phyloP scores from a whole-genome alignment of 2,797 vertebrate genomes.

The Phalloptychus januarius region DNA sequence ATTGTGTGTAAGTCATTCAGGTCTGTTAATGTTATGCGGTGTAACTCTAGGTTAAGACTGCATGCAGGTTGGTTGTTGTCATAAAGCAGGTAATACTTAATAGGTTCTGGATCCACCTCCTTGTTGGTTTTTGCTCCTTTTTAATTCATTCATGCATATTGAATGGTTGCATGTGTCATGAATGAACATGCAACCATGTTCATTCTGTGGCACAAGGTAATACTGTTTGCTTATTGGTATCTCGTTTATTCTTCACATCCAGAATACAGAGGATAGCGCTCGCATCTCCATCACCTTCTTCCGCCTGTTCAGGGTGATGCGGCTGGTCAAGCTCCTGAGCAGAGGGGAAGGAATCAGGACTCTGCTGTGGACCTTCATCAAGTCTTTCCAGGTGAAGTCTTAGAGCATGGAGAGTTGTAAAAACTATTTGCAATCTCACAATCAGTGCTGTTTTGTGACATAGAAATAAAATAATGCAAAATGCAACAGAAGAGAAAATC shows the following conservation, averaged over 20 bases:
- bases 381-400: slow-evolving; percentile 94
- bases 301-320: slow-evolving; percentile 98
- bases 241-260: slow-evolving; percentile 46
- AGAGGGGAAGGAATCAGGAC: slow-evolving; percentile 97
- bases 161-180: slow-evolving; percentile 26
- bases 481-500: too few relatives aligned
- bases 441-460: background rate
- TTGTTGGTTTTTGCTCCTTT: background rate
- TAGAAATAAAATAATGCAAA: too few relatives aligned
- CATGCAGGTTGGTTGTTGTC: slow-evolving; percentile 8
- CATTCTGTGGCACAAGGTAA: background rate
- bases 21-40: slow-evolving; percentile 32
- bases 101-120: background rate
- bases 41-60: slow-evolving; percentile 42
- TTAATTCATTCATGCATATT: slow-evolving; percentile 1
- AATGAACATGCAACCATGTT: too few relatives aligned
- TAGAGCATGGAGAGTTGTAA: background rate
- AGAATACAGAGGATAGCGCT: slow-evolving; percentile 98
- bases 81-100: background rate
- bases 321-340: slow-evolving; percentile 96
- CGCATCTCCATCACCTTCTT: slow-evolving; percentile 99
- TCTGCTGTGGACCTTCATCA: slow-evolving; percentile 97
- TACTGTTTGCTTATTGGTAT: background rate
- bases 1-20: slow-evolving; percentile 8
- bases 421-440: background rate